These are phyloP conservation scores for Baccha elongata DNA, from an alignment of 2,888 invertebrate species.

Conservation along the genomic window DNA sequence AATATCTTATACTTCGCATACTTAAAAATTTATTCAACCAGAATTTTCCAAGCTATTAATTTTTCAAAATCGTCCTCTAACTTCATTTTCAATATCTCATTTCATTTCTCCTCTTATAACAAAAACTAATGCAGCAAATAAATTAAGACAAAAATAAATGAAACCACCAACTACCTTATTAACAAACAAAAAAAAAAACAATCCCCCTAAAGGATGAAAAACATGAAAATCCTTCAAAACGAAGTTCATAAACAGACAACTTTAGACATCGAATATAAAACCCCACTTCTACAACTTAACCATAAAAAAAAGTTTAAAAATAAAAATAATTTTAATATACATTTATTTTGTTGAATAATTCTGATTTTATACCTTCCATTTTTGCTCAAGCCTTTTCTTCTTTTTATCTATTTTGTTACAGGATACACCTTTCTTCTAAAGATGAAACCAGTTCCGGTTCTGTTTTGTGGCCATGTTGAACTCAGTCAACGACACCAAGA, in stretches of 20 bases:
- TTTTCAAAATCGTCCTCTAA: too few species aligned
- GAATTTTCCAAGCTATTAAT: too few species aligned
- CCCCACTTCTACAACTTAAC: not conserved
- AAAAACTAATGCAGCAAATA: too few species aligned
- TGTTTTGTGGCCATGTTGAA: slow-evolving; percentile 54
- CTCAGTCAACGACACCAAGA: slow-evolving; percentile 12
- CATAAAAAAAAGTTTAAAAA: not conserved
- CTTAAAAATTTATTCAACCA: too few species aligned
- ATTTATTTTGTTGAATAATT: slow-evolving; percentile 6
- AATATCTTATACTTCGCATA: too few species aligned
- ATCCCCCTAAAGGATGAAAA: too few species aligned
- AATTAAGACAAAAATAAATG: too few species aligned
- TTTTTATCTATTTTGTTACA: slow-evolving; percentile 53
- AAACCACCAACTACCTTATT: too few species aligned
- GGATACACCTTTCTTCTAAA: slow-evolving; percentile 42
- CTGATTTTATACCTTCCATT: slow-evolving; percentile 18
- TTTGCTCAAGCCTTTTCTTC: not conserved
- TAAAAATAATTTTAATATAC: slow-evolving; percentile 12
- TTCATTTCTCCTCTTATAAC: too few species aligned
- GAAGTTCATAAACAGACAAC: slow-evolving; percentile 48
- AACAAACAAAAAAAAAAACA: too few species aligned
- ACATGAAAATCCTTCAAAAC: slow-evolving; percentile 55
- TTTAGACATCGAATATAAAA: slow-evolving; percentile 15
- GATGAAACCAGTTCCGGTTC: slow-evolving; percentile 53
- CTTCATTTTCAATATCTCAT: too few species aligned